Percentiles rank a stretch among this genome's conserved stretches.
These are phyloP conservation scores for Spea multiplicata DNA, from an alignment of 2,113 vertebrate species.

Conservation along the genomic window DNA sequence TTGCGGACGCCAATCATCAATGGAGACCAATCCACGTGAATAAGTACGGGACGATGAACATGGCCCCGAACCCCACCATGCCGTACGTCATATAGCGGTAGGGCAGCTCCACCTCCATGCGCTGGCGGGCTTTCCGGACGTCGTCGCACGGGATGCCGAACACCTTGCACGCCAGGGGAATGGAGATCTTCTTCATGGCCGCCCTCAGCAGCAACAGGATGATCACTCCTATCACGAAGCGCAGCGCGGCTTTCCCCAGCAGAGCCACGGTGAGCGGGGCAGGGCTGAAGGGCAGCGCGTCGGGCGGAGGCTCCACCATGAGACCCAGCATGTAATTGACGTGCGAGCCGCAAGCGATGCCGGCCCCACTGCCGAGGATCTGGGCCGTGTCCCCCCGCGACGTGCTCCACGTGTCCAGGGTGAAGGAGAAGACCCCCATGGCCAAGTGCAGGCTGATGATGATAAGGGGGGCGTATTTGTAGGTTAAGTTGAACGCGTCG, in stretches of 20 bases:
- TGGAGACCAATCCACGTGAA: conserved; percentile 74
- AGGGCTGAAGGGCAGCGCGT: conserved; percentile 69
- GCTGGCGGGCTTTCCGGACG: conserved; percentile 80
- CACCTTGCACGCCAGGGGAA: conserved; percentile 80
- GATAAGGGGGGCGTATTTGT: conserved; percentile 77
- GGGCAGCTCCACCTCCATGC: conserved; percentile 93
- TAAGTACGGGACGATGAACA: conserved; percentile 79
- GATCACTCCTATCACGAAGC: conserved; percentile 75
- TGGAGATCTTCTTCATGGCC: conserved; percentile 83
- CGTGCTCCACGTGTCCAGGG: conserved; percentile 95
- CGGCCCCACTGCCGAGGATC: conserved; percentile 89
- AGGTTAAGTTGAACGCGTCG: conserved; percentile 84
- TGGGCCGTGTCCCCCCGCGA: conserved; percentile 92
- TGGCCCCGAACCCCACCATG: conserved; percentile 80
- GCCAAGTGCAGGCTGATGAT: conserved; percentile 83
- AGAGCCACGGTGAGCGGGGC: conserved; percentile 65
- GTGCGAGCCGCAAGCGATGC: conserved; percentile 85
- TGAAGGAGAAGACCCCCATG: conserved; percentile 91
- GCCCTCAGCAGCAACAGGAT: conserved; percentile 73
- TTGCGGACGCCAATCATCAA: conserved; percentile 59
- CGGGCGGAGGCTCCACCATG: conserved; percentile 67
- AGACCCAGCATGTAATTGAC: conserved; percentile 72
- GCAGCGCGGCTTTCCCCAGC: conserved; percentile 66
- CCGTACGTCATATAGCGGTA: conserved; percentile 92
- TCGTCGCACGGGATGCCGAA: conserved; percentile 66